Evolutionary conservation across 2,888 invertebrate species (phyloP).

Genomic region (Ecliptopera silaceata): DNA sequence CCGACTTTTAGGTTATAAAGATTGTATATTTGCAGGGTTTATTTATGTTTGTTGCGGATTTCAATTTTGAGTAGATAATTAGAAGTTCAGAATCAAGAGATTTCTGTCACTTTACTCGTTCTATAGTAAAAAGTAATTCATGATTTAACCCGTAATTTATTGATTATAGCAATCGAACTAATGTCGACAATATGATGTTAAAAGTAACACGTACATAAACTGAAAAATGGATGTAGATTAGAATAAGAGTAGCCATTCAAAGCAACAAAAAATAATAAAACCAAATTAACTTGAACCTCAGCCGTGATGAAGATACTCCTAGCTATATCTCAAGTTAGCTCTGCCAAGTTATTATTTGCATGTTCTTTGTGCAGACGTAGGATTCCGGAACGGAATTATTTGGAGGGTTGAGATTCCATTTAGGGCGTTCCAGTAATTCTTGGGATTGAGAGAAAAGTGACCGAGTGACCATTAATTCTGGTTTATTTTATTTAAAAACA

Average conservation of each 20-base stretch:
- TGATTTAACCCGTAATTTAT: too few species aligned
- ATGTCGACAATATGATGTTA: background rate
- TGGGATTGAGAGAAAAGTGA: background rate
- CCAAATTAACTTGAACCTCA: background rate
- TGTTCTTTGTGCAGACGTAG: slow-evolving; percentile 10
- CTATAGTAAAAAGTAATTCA: too few species aligned
- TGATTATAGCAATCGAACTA: background rate
- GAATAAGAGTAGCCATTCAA: too few species aligned
- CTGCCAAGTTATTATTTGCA: slow-evolving; percentile 3
- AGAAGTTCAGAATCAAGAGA: too few species aligned
- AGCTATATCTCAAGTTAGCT: slow-evolving; percentile 4
- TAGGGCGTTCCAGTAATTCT: slow-evolving; percentile 14
- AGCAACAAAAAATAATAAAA: background rate
- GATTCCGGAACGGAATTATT: slow-evolving; percentile 23
- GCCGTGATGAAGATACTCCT: background rate
- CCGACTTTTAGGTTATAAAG: background rate
- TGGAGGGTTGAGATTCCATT: slow-evolving; percentile 22
- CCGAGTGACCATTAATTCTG: background rate
- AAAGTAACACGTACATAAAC: background rate
- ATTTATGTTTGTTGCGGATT: slow-evolving; percentile 3
- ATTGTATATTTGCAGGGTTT: slow-evolving; percentile 22
- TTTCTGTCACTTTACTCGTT: too few species aligned
- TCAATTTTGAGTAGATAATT: background rate
- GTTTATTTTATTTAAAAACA: too few species aligned
- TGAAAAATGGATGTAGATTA: too few species aligned